Percentiles rank a stretch among this genome's conserved stretches.
These are phyloP conservation scores for Andricus curvator DNA, from an alignment of 2,888 invertebrate species.

Conservation along the genomic window DNA sequence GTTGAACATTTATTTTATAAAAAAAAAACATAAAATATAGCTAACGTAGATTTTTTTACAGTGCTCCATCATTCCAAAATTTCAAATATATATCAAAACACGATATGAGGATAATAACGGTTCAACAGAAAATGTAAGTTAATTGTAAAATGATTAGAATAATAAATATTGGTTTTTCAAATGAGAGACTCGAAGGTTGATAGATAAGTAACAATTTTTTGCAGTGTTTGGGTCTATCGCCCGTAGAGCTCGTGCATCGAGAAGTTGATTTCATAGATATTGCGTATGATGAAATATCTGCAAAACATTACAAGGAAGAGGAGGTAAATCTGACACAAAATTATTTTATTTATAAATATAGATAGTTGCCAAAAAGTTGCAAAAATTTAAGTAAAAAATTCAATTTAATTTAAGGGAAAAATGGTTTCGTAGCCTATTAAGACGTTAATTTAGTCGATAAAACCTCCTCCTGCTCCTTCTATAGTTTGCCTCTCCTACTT, in stretches of 20 bases:
- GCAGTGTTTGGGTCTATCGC: slow-evolving; percentile 86
- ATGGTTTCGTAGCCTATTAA: no score
- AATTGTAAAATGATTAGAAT: slow-evolving; percentile 19
- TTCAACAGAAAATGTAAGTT: slow-evolving; percentile 90
- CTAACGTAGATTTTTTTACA: slow-evolving; percentile 78
- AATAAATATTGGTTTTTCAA: slow-evolving; percentile 39
- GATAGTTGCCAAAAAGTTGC: no score
- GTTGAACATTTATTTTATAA: slow-evolving; percentile 49
- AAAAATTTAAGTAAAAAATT: neutral
- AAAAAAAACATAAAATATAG: neutral
- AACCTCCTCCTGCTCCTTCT: no score
- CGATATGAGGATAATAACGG: slow-evolving; percentile 95
- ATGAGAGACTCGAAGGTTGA: neutral
- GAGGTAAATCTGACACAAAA: slow-evolving; percentile 79
- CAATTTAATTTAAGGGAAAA: no score
- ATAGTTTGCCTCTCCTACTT: no score
- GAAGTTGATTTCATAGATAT: slow-evolving; percentile 92
- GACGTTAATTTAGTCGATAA: no score
- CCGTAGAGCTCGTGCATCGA: slow-evolving; percentile 86
- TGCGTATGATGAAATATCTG: slow-evolving; percentile 91
- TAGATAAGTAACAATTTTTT: slow-evolving; percentile 25
- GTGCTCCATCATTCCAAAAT: slow-evolving; percentile 95
- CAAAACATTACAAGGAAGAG: slow-evolving; percentile 93
- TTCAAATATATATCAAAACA: slow-evolving; percentile 91
- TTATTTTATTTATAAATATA: neutral